Conservation (phyloP, 2,113 vertebrate genomes). For the Oncorhynchus masou region DNA sequence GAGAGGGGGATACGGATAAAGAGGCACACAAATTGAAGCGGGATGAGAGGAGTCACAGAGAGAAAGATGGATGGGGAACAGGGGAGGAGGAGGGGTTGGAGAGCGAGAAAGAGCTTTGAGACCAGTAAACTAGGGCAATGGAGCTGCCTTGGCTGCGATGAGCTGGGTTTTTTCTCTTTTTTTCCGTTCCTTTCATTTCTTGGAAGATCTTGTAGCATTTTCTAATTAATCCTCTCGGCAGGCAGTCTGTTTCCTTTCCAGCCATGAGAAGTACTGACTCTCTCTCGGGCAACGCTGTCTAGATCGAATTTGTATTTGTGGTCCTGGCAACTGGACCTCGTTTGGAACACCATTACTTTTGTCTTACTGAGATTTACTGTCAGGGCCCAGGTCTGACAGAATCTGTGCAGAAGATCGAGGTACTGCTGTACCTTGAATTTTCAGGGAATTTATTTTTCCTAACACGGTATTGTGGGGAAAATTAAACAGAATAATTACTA, state of each 20-base stretch:
- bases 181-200: neutral
- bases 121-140: constrained; percentile 57
- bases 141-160: constrained; percentile 26
- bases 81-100: constrained; percentile 5
- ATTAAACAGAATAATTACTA: no score
- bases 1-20: neutral
- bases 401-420: no score
- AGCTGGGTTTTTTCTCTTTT: constrained; percentile 1
- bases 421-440: no score
- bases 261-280: neutral
- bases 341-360: no score
- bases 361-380: no score
- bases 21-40: neutral
- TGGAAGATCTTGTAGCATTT: constrained; percentile 46
- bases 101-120: constrained; percentile 27
- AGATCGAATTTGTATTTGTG: no score
- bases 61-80: constrained; percentile 13
- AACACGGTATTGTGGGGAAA: no score
- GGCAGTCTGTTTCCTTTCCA: constrained; percentile 28
- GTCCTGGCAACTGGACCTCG: no score
- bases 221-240: constrained; percentile 44
- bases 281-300: neutral
- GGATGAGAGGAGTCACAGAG: constrained; percentile 10
- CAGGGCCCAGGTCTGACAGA: no score
- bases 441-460: no score